Evolutionary conservation across 2,797 vertebrate species (phyloP).

Genomic region (Gymnothorax javanicus): DNA sequence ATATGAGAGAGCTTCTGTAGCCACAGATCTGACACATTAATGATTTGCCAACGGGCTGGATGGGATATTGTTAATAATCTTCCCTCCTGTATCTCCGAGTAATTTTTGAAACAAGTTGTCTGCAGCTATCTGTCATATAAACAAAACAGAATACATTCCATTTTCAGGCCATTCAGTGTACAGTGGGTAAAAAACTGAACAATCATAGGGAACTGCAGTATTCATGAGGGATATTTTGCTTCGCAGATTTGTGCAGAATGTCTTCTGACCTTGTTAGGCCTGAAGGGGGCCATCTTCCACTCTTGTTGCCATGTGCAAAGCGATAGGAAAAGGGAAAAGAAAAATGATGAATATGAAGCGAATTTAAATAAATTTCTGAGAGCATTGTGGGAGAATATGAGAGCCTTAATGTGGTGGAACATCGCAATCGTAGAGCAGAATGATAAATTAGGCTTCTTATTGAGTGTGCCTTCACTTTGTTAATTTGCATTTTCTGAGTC

Average conservation of each 20-base stretch:
- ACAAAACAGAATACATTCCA: conserved; percentile 34
- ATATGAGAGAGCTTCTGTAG: conserved; percentile 44
- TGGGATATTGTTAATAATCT: conserved; percentile 37
- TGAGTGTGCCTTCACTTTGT: not conserved
- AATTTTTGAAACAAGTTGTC: conserved; percentile 48
- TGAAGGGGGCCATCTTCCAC: not conserved
- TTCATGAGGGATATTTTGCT: conserved; percentile 1
- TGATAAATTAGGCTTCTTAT: conserved; percentile 9
- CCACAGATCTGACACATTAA: conserved; percentile 51
- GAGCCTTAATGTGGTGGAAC: conserved; percentile 19
- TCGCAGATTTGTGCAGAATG: not conserved
- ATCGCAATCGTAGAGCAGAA: not conserved
- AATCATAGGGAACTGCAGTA: not conserved
- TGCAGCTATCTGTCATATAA: conserved; percentile 54
- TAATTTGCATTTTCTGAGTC: conserved; percentile 5
- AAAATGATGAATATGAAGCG: conserved; percentile 13
- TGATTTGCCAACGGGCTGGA: conserved; percentile 36
- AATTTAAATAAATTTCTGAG: not conserved
- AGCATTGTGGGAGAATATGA: conserved; percentile 15
- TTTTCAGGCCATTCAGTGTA: not conserved
- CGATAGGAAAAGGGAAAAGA: not conserved
- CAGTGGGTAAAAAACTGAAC: not conserved
- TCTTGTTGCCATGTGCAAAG: not conserved
- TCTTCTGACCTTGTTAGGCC: not conserved
- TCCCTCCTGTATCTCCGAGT: conserved; percentile 36